Conservation (phyloP, 1,140 invertebrate species). For the Pomacea maculata region DNA sequence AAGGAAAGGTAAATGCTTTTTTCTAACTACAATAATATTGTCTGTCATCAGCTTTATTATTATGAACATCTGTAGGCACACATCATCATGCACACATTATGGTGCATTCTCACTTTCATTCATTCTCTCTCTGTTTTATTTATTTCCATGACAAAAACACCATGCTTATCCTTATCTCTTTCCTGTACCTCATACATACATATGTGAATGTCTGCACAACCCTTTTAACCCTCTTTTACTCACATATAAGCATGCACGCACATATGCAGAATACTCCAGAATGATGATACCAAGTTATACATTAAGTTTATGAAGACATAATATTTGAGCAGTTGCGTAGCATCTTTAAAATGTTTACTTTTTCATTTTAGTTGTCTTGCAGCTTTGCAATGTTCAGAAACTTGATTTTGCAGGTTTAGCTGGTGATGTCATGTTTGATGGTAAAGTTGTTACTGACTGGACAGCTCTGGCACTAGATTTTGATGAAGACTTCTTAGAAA, state of each 20-base stretch:
- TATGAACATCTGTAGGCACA: neutral
- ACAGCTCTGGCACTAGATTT: constrained; percentile 70
- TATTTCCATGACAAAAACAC: no score
- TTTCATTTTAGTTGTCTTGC: no score
- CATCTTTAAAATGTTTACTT: neutral
- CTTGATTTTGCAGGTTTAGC: constrained; percentile 54
- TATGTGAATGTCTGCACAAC: no score
- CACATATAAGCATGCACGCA: neutral
- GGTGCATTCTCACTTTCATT: no score
- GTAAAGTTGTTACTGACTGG: constrained; percentile 64
- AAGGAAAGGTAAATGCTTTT: constrained; percentile 64
- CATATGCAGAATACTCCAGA: neutral
- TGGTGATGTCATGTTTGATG: constrained; percentile 66
- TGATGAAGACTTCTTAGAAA: constrained; percentile 61
- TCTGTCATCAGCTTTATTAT: neutral
- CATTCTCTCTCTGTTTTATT: no score
- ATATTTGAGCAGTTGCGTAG: neutral
- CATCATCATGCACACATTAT: no score
- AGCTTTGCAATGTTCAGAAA: no score
- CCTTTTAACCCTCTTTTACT: neutral
- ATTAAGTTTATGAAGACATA: neutral
- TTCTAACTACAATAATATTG: neutral
- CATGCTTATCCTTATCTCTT: no score
- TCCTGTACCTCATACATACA: no score
- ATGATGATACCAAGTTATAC: neutral